Base-by-base conservation (phyloP, 1,140 invertebrate species). In the Spodoptera litura region DNA sequence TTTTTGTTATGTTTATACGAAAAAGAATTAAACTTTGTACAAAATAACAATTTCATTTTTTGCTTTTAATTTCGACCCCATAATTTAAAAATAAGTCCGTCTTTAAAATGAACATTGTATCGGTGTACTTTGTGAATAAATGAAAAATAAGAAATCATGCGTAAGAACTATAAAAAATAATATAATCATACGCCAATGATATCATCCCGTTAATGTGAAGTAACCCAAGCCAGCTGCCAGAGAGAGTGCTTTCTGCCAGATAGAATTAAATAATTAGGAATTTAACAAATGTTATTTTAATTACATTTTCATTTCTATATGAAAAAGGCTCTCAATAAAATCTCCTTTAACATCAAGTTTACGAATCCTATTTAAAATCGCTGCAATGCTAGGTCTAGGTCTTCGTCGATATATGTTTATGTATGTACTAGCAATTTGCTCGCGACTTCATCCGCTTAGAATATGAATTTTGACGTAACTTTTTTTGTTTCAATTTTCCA, bases 1-100 rank as follows among this genome's bases (percentile, higher is more conserved):
- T 81, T 70, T 78, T 81, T 81, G 73, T 81, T 81, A 82, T 80
- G 77, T 86, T 83, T 85, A 75, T 85, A 83, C 71, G 52, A 55
- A 13, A 68, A 76, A 78, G 55, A 79, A 79, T 44, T 70, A 82
- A 12, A 81, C 73, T 77, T 81, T 81, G 44, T 81, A 81, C 55
- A 78, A 78, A 82, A 82, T 74, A 74, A 61, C 25, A n/a, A 27
- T 11, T 10, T 52, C 20, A 10, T 52, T 4, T 3, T 51, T 68
- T 25, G 3, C 13, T 52, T 49, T 68, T 8, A 27, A 31, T 44
- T 44, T 44, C 6, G 9, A 44, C 8, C 9, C 38, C 3, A 44
- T 44, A 9, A 44, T 38, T 38, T 53, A 53, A 53, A 53, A 53
- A 10, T 10, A 53, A 9, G 0, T 44, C 9, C 38, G 0, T 44